phyloP scores from a whole-genome alignment of 2,113 vertebrate genomes.

The Sylvietta virens region DNA sequence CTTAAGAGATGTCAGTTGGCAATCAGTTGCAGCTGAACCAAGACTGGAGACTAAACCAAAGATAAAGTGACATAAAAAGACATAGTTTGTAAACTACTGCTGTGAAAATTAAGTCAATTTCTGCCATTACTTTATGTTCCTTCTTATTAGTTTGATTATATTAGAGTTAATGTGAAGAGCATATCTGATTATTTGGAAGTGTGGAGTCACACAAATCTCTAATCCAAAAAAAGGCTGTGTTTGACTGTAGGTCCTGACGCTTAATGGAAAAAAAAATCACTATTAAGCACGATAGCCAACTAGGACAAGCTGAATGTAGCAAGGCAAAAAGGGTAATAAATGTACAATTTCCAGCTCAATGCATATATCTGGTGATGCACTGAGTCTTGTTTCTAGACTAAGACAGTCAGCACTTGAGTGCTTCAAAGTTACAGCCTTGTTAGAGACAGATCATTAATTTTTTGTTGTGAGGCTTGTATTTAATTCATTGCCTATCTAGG shows the following conservation, averaged over 20 bases:
- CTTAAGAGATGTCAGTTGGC: not conserved
- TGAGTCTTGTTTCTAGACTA: not conserved
- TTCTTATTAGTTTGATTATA: not conserved
- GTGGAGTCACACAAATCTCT: not conserved
- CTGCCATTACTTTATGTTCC: not conserved
- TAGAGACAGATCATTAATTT: conserved; percentile 33
- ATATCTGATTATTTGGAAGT: not conserved
- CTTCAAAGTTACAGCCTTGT: not conserved
- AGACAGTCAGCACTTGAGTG: not conserved
- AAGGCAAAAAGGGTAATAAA: not conserved
- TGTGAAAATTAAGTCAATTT: not conserved
- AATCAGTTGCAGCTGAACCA: not conserved
- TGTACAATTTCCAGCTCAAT: not conserved
- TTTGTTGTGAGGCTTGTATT: not conserved
- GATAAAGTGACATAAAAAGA: not conserved
- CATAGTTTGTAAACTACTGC: not conserved
- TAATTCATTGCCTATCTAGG: not conserved
- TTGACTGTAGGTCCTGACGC: not conserved
- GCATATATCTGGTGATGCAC: not conserved
- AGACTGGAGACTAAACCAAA: not conserved
- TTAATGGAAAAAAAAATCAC: not conserved
- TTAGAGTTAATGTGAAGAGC: not conserved
- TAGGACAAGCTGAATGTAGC: not conserved
- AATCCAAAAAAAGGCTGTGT: not conserved
- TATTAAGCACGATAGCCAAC: not conserved